Base-by-base conservation (phyloP, 2,797 vertebrate species). In the Myripristis jacobus region DNA sequence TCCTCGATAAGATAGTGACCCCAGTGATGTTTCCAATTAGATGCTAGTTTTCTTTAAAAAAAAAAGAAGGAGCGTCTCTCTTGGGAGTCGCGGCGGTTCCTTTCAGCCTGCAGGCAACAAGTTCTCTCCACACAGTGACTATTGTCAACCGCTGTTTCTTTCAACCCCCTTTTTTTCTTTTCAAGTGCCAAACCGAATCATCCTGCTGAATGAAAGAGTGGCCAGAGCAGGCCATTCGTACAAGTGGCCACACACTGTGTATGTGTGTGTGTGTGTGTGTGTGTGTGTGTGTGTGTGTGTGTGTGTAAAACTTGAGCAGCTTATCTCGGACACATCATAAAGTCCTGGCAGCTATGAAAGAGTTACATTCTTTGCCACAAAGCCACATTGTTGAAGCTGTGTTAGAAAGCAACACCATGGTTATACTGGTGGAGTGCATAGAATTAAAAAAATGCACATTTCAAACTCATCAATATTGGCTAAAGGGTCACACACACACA, bases 1-100 rank as follows among this genome's bases (percentile, higher is more conserved):
- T 83, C 67, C 75, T 73, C 61, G 16, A 79, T 76, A 66, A 51
- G 11, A 70, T 77, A 77, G 79, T 89, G 83, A 89, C 82, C 82
- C 67, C 46, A 56, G 69, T 68, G 65, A 84, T 75, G 76, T 85
- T 82, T 87, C 78, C 77, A 87, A 89, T 92, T 85, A 91, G 77
- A 87, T 18, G 51, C 75, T 68, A 60, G 62, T 70, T 84, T 75
- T 72, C 69, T 73, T 77, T 57, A 63, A 79, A 87, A 82, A 57
- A 63, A 79, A 87, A 82, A 66, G 65, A 82, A 66, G 65, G 62
- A 72, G 58, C 21, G 9, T 71, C 68, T 80, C 84, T 74, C 81
- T 69, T 34, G 71, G 73, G 76, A 80, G 62, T 56, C 52, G 24
- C 48, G 74, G 71, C 22, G 66, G 73, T 73, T 78, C 68, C 75